Conservation (phyloP, 2,888 invertebrate species). For the Artemia sinica region DNA sequence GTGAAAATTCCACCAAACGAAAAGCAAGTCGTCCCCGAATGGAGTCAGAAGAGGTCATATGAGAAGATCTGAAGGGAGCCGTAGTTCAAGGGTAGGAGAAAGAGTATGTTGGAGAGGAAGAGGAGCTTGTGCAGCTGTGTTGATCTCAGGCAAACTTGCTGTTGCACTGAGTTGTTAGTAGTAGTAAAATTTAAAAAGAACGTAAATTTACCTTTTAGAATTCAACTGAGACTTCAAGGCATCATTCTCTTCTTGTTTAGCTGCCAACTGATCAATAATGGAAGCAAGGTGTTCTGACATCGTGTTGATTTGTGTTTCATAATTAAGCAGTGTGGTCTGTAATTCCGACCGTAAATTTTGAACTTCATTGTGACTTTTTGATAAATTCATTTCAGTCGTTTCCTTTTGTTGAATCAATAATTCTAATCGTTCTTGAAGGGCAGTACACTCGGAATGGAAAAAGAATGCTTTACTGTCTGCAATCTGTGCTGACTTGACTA, state of each 20-base stretch:
- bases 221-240: not conserved
- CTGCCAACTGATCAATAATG: constrained; percentile 6
- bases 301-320: constrained; percentile 7
- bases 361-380: not conserved
- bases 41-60: too few relatives aligned
- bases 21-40: too few relatives aligned
- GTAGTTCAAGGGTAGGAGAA: too few relatives aligned
- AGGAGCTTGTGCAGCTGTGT: too few relatives aligned
- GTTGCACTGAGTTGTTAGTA: too few relatives aligned
- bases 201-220: not conserved
- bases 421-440: constrained; percentile 4
- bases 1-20: too few relatives aligned
- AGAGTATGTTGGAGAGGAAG: too few relatives aligned
- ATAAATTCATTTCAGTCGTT: not conserved
- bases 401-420: not conserved
- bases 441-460: not conserved
- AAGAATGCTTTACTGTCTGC: constrained; percentile 10
- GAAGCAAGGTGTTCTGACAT: constrained; percentile 12
- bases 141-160: too few relatives aligned
- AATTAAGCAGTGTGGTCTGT: constrained; percentile 5
- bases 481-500: not conserved
- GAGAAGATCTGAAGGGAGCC: too few relatives aligned
- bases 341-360: not conserved
- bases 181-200: too few relatives aligned
- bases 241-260: constrained; percentile 3